Conservation (phyloP, 2,888 invertebrate species). For the Scaptomyza flava region DNA sequence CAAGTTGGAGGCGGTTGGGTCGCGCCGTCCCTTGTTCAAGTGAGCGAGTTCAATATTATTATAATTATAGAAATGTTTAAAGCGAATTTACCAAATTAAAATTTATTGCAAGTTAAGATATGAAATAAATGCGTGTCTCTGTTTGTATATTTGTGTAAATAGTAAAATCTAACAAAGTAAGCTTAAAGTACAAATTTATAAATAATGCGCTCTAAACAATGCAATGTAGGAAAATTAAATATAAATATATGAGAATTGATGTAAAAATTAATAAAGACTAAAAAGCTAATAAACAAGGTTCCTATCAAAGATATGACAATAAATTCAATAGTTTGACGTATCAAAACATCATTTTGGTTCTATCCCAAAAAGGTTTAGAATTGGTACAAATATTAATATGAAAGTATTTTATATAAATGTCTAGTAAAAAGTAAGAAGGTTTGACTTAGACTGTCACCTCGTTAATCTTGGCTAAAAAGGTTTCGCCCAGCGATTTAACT, state of each 20-base stretch:
- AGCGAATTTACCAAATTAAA: slow-evolving; percentile 72
- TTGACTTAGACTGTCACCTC: slow-evolving; percentile 49
- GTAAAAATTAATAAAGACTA: neutral
- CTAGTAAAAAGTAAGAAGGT: neutral
- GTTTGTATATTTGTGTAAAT: slow-evolving; percentile 7
- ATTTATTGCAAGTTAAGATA: slow-evolving; percentile 69
- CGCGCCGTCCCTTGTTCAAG: slow-evolving; percentile 65
- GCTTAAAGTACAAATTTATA: slow-evolving; percentile 6
- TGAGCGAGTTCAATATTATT: slow-evolving; percentile 51
- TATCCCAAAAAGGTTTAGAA: neutral
- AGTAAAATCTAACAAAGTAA: slow-evolving; percentile 1
- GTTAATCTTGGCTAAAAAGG: slow-evolving; percentile 66
- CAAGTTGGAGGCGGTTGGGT: slow-evolving; percentile 82
- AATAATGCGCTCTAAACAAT: neutral
- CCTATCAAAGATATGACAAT: neutral
- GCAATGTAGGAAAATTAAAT: slow-evolving; percentile 1
- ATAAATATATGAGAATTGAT: neutral
- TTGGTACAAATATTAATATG: neutral
- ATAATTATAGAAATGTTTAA: slow-evolving; percentile 60
- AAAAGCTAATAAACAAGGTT: too few relatives aligned
- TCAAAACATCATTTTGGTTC: neutral
- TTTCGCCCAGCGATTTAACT: slow-evolving; percentile 80
- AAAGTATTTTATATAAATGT: neutral
- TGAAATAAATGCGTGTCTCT: slow-evolving; percentile 17
- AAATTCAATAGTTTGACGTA: neutral